These are phyloP conservation scores for Drosophila bocqueti DNA, from an alignment of 1,140 invertebrate genomes.

Conservation along the genomic window DNA sequence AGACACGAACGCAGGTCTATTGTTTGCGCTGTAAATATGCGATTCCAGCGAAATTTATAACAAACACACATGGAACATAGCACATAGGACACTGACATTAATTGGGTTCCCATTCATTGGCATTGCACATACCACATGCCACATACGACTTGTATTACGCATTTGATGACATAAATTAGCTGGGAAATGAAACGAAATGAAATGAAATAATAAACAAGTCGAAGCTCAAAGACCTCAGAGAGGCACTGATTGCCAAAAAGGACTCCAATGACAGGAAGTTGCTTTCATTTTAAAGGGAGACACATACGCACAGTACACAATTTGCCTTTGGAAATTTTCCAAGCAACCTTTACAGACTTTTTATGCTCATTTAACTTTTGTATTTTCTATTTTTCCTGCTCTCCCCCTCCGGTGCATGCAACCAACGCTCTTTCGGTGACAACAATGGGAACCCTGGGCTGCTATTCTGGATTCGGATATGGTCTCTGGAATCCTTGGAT, in stretches of 20 bases:
- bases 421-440: conserved; percentile 23
- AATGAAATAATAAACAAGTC: conserved; percentile 31
- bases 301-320: background rate
- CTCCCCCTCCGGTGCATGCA: background rate
- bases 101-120: conserved; percentile 46
- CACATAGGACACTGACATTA: conserved; percentile 40
- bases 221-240: background rate
- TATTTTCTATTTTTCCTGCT: conserved; percentile 24
- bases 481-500: conserved; percentile 31
- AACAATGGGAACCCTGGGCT: conserved; percentile 47
- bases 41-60: conserved; percentile 60
- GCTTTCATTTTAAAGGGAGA: conserved; percentile 3
- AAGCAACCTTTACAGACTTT: conserved; percentile 6
- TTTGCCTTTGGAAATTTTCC: background rate
- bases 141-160: conserved; percentile 49
- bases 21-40: conserved; percentile 66
- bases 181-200: conserved; percentile 16
- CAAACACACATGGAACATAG: conserved; percentile 17
- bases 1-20: conserved; percentile 65
- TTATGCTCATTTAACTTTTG: conserved; percentile 57
- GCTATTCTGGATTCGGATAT: conserved; percentile 17
- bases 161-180: conserved; percentile 60
- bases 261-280: conserved; percentile 1
- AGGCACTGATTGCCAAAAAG: background rate
- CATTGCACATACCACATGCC: conserved; percentile 47